Evolutionary conservation across 2,113 vertebrate genomes (phyloP).

Genomic region (Tricholaema leucomelas): DNA sequence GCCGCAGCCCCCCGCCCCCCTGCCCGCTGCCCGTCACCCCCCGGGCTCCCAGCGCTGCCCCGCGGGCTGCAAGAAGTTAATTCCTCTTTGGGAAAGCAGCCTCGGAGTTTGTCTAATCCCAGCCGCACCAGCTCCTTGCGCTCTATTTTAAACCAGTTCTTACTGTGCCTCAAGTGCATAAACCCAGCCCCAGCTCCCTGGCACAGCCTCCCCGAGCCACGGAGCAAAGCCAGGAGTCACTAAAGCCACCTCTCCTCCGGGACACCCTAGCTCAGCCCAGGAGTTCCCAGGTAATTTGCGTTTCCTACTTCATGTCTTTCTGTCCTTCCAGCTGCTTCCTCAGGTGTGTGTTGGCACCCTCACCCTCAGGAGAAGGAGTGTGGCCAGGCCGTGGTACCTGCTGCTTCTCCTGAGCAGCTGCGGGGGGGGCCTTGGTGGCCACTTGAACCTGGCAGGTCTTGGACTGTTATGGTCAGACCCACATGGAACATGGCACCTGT

Average conservation of each 20-base stretch:
- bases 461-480: fast-evolving
- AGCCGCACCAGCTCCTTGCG: slow-evolving; percentile 59
- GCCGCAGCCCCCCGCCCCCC: not conserved
- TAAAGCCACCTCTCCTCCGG: slow-evolving; percentile 33
- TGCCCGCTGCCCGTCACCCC: not conserved
- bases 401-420: not conserved
- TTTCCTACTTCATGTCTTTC: not conserved
- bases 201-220: slow-evolving; percentile 3
- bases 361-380: fast-evolving
- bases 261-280: slow-evolving; percentile 31
- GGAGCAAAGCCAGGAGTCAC: slow-evolving; percentile 13
- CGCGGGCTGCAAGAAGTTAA: slow-evolving; percentile 69
- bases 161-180: slow-evolving; percentile 62
- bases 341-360: not conserved
- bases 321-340: not conserved
- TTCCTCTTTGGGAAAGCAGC: slow-evolving; percentile 66
- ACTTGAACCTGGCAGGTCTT: fast-evolving
- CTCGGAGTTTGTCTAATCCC: slow-evolving; percentile 65
- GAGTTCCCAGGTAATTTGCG: slow-evolving; percentile 31
- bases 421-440: not conserved
- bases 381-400: not conserved
- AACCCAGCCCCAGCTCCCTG: slow-evolving; percentile 45
- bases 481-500: fast-evolving
- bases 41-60: not conserved
- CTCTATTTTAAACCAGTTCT: slow-evolving; percentile 67